Percentiles rank a stretch among this genome's conserved stretches.
These are phyloP conservation scores for Anoplolepis gracilipes DNA, from an alignment of 1,140 invertebrate genomes.

Conservation along the genomic window DNA sequence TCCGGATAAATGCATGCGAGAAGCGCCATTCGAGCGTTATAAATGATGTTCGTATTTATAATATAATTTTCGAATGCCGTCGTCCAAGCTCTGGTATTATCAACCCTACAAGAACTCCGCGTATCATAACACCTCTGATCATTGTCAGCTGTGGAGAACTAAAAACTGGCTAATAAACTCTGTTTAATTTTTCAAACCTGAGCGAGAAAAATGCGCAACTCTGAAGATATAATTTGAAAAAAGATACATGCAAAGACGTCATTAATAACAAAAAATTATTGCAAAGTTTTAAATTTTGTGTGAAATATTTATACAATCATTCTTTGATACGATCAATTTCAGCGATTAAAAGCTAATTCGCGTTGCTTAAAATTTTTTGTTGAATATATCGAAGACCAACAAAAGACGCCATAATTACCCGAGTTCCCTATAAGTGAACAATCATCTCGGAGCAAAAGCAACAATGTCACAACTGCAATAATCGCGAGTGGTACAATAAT, in stretches of 20 bases:
- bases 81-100: conserved; percentile 65
- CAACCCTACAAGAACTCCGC: conserved; percentile 17
- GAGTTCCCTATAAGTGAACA: conserved; percentile 8
- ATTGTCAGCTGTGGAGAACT: conserved; percentile 19
- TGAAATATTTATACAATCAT: not conserved
- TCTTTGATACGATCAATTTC: not conserved
- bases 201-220: not conserved
- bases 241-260: not conserved
- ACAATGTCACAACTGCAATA: conserved; percentile 9
- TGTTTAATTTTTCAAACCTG: conserved; percentile 45
- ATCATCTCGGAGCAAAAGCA: conserved; percentile 15
- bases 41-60: conserved; percentile 78
- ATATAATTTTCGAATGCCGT: conserved; percentile 78
- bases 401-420: conserved; percentile 31
- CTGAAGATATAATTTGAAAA: not conserved
- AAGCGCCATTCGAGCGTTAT: conserved; percentile 72
- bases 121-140: conserved; percentile 45
- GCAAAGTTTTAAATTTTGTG: not conserved
- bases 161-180: conserved; percentile 44
- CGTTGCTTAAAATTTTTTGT: not conserved
- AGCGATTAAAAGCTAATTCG: not conserved
- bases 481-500: not conserved
- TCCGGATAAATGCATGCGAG: conserved; percentile 72
- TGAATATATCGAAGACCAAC: not conserved
- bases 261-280: not conserved